Percentiles rank a stretch among this genome's conserved stretches.
Conservation (phyloP, 30 jellyfish, hydroid and myxozoan genomes). For the Chrysaora quinquecirrha region DNA sequence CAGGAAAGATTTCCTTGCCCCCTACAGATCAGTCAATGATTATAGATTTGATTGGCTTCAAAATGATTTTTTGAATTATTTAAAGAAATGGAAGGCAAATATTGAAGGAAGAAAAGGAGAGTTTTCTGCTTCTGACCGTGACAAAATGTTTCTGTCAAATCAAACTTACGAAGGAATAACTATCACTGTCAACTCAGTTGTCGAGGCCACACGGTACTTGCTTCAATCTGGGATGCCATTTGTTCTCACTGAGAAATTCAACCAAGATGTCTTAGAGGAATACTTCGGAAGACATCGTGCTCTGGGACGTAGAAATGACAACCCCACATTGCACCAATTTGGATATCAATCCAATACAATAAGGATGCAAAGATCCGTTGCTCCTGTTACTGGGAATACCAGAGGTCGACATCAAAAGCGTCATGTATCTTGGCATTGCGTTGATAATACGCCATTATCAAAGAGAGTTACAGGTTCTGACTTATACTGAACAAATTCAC, state of each 20-base stretch:
- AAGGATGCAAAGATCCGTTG: background rate
- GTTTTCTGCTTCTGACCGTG: background rate
- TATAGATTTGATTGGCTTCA: slow-evolving; percentile 41
- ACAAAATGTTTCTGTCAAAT: background rate
- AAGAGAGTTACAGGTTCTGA: too few species aligned
- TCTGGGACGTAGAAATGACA: slow-evolving; percentile 20
- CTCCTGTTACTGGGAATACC: slow-evolving; percentile 15
- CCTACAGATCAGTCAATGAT: slow-evolving; percentile 31
- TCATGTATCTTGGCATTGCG: background rate
- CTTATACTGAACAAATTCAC: too few species aligned
- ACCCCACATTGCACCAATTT: slow-evolving; percentile 18
- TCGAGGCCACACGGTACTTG: background rate
- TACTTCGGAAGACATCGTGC: slow-evolving; percentile 17
- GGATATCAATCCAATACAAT: background rate
- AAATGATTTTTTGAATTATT: background rate
- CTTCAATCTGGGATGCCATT: slow-evolving; percentile 4
- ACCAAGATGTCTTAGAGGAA: slow-evolving; percentile 29
- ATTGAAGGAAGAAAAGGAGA: slow-evolving; percentile 15
- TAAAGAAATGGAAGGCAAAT: slow-evolving; percentile 26
- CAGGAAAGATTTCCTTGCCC: slow-evolving; percentile 9
- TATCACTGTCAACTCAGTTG: slow-evolving; percentile 16
- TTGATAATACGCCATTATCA: background rate
- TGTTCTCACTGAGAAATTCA: slow-evolving; percentile 4
- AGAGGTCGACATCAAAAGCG: background rate
- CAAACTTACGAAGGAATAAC: slow-evolving; percentile 15